phyloP scores from a whole-genome alignment of 1,140 invertebrate genomes.

The Nomia melanderi region DNA sequence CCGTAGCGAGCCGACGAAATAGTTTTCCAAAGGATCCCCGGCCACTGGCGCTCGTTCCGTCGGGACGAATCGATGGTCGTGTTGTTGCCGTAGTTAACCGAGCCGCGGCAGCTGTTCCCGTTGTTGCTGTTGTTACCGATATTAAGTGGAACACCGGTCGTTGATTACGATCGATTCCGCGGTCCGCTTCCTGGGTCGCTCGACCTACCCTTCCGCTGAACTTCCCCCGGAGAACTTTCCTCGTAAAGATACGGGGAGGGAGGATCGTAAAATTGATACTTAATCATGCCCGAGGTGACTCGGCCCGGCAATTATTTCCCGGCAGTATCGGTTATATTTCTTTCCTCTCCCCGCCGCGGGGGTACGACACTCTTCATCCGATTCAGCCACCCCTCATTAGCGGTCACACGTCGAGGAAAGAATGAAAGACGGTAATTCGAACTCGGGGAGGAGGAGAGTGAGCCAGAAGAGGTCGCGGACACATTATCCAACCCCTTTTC shows the following conservation, averaged over 20 bases:
- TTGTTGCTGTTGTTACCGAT: not conserved
- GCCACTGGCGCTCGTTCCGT: not conserved
- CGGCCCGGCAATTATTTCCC: not conserved
- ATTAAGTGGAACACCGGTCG: not conserved
- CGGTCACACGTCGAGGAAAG: not conserved
- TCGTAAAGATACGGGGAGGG: not conserved
- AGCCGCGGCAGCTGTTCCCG: not conserved
- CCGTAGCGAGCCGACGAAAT: not conserved
- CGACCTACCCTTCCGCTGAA: not conserved
- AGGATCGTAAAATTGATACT: not conserved
- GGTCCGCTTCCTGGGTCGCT: not conserved
- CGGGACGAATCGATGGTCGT: conserved; percentile 8
- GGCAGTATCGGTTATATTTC: not conserved
- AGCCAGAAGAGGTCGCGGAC: not conserved
- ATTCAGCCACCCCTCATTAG: not conserved
- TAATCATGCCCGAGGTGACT: not conserved
- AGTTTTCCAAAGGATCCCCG: not conserved
- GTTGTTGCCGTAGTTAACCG: too few relatives aligned
- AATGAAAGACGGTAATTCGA: not conserved
- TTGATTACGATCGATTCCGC: conserved; percentile 27
- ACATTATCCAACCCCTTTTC: too few relatives aligned
- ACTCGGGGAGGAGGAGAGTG: not conserved
- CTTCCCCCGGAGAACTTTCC: not conserved
- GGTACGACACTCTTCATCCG: not conserved
- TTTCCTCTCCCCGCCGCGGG: too few relatives aligned